phyloP scores from a whole-genome alignment of 2,113 vertebrate genomes.

The Peucedramus taeniatus region DNA sequence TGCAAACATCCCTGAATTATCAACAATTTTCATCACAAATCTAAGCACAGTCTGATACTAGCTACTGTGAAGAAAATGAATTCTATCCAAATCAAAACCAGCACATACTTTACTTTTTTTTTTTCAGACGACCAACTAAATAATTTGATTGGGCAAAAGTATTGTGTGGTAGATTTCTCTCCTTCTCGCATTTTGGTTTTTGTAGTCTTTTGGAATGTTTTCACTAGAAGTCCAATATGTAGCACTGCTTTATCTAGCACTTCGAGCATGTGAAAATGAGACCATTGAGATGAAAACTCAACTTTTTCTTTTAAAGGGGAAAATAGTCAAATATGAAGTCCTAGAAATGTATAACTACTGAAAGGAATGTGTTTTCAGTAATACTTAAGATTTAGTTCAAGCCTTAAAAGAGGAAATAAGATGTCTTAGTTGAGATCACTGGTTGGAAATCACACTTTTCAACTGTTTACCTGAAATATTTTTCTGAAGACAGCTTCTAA shows the following conservation, averaged over 20 bases:
- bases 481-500: constrained; percentile 35
- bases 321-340: background rate
- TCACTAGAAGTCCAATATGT: background rate
- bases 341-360: background rate
- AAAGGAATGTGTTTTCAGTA: constrained; percentile 33
- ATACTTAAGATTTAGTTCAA: constrained; percentile 48
- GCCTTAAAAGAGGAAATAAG: constrained; percentile 53
- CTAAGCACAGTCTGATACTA: background rate
- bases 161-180: background rate
- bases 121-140: background rate
- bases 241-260: background rate
- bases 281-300: background rate
- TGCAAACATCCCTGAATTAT: background rate
- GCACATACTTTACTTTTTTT: background rate
- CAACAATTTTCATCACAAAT: background rate
- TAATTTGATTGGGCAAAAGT: background rate
- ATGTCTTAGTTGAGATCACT: constrained; percentile 34
- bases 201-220: background rate
- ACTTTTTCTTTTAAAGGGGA: background rate
- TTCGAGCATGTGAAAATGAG: background rate
- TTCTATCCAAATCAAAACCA: background rate
- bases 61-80: background rate
- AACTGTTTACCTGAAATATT: background rate
- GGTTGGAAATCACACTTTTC: background rate
- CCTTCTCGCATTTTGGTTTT: background rate